A percentile compares a stretch with the other conserved stretches of the same genome.
phyloP scores from a whole-genome alignment of 1,140 invertebrate species.

The Lineus longissimus region DNA sequence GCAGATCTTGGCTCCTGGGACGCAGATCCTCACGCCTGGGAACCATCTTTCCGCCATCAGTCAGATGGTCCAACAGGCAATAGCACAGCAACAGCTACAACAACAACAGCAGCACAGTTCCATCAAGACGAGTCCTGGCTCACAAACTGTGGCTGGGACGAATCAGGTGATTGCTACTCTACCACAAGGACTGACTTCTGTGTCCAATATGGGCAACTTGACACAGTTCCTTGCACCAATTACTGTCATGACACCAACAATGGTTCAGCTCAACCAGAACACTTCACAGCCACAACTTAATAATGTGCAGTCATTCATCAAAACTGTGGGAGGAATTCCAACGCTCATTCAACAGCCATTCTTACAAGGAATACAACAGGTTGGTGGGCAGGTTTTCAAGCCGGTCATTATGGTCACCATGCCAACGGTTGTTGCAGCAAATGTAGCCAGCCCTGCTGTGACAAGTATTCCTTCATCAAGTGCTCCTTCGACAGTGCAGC shows the following conservation, averaged over 20 bases:
- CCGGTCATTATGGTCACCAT: constrained; percentile 17
- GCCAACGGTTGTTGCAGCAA: constrained; percentile 12
- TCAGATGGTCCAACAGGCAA: too few relatives aligned
- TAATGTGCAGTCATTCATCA: constrained; percentile 13
- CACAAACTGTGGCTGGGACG: too few relatives aligned
- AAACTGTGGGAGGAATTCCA: too few relatives aligned
- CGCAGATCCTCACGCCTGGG: too few relatives aligned
- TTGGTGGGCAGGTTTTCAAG: constrained; percentile 18
- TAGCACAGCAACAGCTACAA: too few relatives aligned
- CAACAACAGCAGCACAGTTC: too few relatives aligned
- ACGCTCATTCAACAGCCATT: constrained; percentile 9
- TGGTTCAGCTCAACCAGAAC: constrained; percentile 14
- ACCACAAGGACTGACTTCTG: constrained; percentile 20
- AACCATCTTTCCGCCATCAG: too few relatives aligned
- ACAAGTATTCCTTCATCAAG: background rate
- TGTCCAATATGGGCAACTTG: constrained; percentile 40
- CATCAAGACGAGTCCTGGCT: too few relatives aligned
- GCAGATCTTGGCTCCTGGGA: too few relatives aligned
- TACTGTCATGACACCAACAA: constrained; percentile 53
- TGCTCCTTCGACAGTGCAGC: too few relatives aligned
- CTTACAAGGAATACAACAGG: constrained; percentile 12
- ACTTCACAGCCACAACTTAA: constrained; percentile 15
- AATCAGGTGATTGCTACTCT: constrained; percentile 23
- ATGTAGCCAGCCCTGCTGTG: background rate
- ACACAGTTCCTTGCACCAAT: constrained; percentile 56